Base-by-base conservation (phyloP, 2,888 invertebrate genomes). In the Hirtodrosophila trivittata region DNA sequence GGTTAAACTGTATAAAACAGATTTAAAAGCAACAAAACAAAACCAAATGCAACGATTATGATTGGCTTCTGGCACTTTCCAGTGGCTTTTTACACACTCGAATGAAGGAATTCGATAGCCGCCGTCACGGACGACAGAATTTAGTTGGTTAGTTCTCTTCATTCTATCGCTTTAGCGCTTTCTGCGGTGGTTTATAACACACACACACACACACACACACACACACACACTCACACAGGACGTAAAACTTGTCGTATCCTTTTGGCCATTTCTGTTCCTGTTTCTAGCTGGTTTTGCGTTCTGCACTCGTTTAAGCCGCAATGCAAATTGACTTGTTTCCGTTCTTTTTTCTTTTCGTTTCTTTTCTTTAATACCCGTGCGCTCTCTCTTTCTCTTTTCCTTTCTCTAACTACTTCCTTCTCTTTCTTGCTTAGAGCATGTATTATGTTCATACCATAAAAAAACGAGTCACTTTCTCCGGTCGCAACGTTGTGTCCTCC, bases 321-420 rank as follows among this genome's bases (percentile, higher is more conserved):
- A 71, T 86, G 81, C 84, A 81, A 81, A 81, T 81, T 81, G 81
- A 81, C 84, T 86, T 86, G 86, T 80, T 81, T 81, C 81, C 81
- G 71, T 65, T 73, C 41, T 54, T 71, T 55, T 39, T 41, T 41
- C 43, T 16, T 6, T 35, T 37, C 5, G 7, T 51, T 33, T 45
- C 10, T 46, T 35, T 45, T n/a, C 32, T 35, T 16, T 39, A n/a
- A n/a, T n/a, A 39, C 39, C 41, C 21, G 25, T 39, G 14, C 38
- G 18, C 18, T 39, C 18, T 7, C 16, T n/a, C 35, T 64, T 57
- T 57, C 38, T 33, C 35, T 50, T 28, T 49, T 10, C 7, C 12
- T 33, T 28, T 1, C 30, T 26, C 42, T 12, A 21, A 21, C 18
- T 56, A 52, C 30, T 12, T 9, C 10, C 21, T 12, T n/a, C 16